Base-by-base conservation (phyloP, 2,888 invertebrate genomes). In the Apamea monoglypha region DNA sequence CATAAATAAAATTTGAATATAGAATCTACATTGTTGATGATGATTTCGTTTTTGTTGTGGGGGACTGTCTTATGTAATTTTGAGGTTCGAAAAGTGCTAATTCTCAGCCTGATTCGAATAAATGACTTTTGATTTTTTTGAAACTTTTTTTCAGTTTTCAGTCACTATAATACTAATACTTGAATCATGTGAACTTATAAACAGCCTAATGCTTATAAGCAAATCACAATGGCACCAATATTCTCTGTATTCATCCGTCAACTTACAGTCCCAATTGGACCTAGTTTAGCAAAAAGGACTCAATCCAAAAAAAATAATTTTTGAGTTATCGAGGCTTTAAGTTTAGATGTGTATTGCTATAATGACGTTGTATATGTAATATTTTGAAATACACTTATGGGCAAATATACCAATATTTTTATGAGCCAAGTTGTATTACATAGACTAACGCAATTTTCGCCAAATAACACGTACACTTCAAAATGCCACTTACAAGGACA, bases 401-500 rank as follows among this genome's bases (percentile, higher is more conserved):
- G n/a, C n/a, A n/a, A n/a, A n/a, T n/a, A n/a, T n/a, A n/a, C n/a
- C n/a, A n/a, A n/a, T n/a, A n/a, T n/a, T n/a, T n/a, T n/a, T n/a
- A n/a, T n/a, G n/a, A n/a, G n/a, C n/a, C n/a, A n/a, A n/a, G n/a
- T n/a, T n/a, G n/a, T n/a, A n/a, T n/a, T n/a, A n/a, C n/a, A n/a
- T n/a, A n/a, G n/a, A n/a, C n/a, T n/a, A n/a, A n/a, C n/a, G n/a
- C n/a, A n/a, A n/a, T n/a, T n/a, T n/a, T n/a, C n/a, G 21, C 40
- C 18, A 66, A 74, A 67, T 50, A 40, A 61, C 16, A 44, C 14
- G 50, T 67, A 67, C 50, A 77, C 53, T 53, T 66, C 64, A 53
- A 56, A 56, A 29, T 32, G 16, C n/a, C 53, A 71, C 18, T 63
- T 44, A n/a, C 32, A 44, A 59, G 56, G 53, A 69, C 12, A 59